Base-by-base conservation (phyloP, 2,888 invertebrate genomes). In the Gandaritis pyraliata region DNA sequence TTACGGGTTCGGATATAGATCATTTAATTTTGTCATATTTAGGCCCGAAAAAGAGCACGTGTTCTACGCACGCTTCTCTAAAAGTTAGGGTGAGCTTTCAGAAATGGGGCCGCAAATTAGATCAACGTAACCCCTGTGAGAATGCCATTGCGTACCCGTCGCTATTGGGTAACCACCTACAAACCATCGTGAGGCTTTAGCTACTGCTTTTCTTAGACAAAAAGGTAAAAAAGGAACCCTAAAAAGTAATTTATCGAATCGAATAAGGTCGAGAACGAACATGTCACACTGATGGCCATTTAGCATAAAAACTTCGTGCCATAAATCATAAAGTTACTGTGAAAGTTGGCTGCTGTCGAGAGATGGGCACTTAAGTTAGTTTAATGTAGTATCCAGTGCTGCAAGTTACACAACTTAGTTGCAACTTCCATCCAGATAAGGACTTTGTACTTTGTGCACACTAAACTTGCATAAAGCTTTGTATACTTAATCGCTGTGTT, bases 301-400 rank as follows among this genome's bases (percentile, higher is more conserved):
- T 78, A 74, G 70, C 69, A 66, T 69, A 58, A 72, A 68, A 79
- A 80, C 65, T 74, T 76, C 61, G 69, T 64, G 73, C 52, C 70
- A 80, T 82, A 82, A 83, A 83, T 83, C 83, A 82, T 80, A 77
- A 81, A 83, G 79, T 83, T 79, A 67, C 69, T 69, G 68, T 57
- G 59, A 8, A 61, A 72, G 69, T 70, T 67, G 67, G 71, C 68
- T 71, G 71, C 68, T 49, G 61, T 63, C 71, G 62, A 74, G 78
- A 80, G 80, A 81, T 77, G 77, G 78, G 74, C 78, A 78, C 78
- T 83, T 77, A 68, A 80, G 63, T 80, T 71, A 76, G 78, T 81
- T 81, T 78, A 77, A 78, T 76, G 73, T 75, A 75, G 73, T 76
- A 75, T 74, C 74, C 72, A 74, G 71, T 69, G 77, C 76, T 70